Evolutionary conservation across 2,797 vertebrate genomes (phyloP), one percentile per base, ranked within the genome.

Genomic region (Acipenser ruthenus): DNA sequence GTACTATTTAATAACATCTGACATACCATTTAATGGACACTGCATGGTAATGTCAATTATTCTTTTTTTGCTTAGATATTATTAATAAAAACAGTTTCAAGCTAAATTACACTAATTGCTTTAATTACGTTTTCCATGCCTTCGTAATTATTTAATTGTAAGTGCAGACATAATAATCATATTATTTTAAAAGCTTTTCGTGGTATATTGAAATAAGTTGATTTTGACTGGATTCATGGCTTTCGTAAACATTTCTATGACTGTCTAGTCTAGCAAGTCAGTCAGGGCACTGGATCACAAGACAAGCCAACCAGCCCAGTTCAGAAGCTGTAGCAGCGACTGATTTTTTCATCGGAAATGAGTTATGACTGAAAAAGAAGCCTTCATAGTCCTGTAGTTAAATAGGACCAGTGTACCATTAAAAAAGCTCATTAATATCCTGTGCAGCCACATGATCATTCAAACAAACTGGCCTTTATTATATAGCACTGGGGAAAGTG

Each of bases 301-400:
- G 89, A 90, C 85, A 89, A 87, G 76, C 75, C 73, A 70, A 72
- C 65, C 73, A 71, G 66, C 66, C 79, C 76, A 68, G 75, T 76
- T 63, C 75, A 63, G 72, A 82, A 84, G 78, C 79, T 73, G 75
- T 80, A 77, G 74, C 70, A 77, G 69, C 52, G 77, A 77, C 80
- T 88, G 89, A 90, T 82, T 83, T 85, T 88, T 91, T 85, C 80
- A 77, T 82, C 83, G 90, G 90, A 94, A 93, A 92, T 91, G 84
- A 92, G 81, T 88, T 86, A 83, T 89, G 91, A 93, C 86, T 89
- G 83, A 37, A 81, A 78, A 84, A 87, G 85, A 89, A 84, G 83
- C 71, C 80, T 74, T 78, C 81, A 78, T 79, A 76, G 79, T 76
- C 74, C 65, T 79, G 64, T 72, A 67, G 78, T 80, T 91, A 89